Evolutionary conservation across 2,113 vertebrate species (phyloP), one percentile per base, ranked within the genome.

Genomic region (Rhea pennata): DNA sequence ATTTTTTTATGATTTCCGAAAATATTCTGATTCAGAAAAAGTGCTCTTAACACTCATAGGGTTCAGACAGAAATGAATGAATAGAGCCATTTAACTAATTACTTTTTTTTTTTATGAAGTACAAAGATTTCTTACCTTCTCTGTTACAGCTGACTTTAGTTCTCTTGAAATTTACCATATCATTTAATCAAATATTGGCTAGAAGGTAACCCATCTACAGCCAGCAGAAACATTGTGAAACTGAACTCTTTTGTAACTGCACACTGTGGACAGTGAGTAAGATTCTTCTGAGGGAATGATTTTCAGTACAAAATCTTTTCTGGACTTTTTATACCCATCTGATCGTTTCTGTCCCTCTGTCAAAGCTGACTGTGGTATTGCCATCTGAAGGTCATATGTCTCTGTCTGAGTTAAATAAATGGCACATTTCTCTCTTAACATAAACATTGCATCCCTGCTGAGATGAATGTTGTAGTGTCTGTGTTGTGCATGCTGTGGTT

Each of bases 401-500:
- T 97, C 66, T 61, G 42, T 76, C 88, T 58, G 54, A 96, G 78
- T 92, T 78, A 95, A 94, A 90, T 61, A 96, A 97, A 93, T 59
- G 95, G 7, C 61, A 59, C 64, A 54, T 90, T 95, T 93, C 65
- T 88, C 17, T 48, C 29, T 88, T 84, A 91, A 40, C 31, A 59
- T 88, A 95, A 96, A 66, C 69, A 64, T 64, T 53, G 90, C 72
- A 65, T 92, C 79, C 17, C 12, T 26, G 39, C 14, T 3, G 29
- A 93, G 88, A 90, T 78, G 62, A 96, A 96, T 92, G 91, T 87
- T 96, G 54, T 40, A 93, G 88, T 93, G 95, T 93, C 87, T 96
- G 75, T 74, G 56, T 72, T 70, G 71, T 16, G 15, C 54, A 46
- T 71, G 36, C 46, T 84, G 5, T 61, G 61, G 62, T 91, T 95